Evolutionary conservation across 2,888 invertebrate species (phyloP), one percentile per base, ranked within the genome.

Genomic region (Autographa pulchrina): DNA sequence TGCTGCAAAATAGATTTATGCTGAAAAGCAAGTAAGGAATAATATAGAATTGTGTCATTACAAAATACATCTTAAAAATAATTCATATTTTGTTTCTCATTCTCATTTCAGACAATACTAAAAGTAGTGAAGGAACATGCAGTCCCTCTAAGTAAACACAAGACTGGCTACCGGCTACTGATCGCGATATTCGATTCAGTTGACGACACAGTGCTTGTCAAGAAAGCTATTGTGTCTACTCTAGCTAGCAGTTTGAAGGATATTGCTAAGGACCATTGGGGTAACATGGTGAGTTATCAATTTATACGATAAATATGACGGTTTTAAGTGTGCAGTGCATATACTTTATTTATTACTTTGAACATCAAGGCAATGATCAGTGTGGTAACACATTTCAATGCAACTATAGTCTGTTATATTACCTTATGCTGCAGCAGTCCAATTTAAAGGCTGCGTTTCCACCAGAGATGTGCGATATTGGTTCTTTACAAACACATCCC

Each of bases 181-280:
- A 95, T 99, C 76, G 97, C 98, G 0, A 96, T 99, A 77, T 97
- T 99, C 80, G 99, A 99, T 90, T 96, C 97, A 0, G 97, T 99
- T 1, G 99, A 99, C 90, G 99, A 99, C 89, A 99, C 99, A 0
- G 98, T 98, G 68, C 96, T 99, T 0, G 96, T 99, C 25, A 98
- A 98, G 86, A 99, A 99, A 92, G 97, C 97, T 0, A 96, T 98
- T 58, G 94, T 98, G 14, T 95, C 97, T 77, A 97, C 98, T 75
- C 93, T 99, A 75, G 92, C 97, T 43, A 96, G 94, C 43, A 96
- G 97, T 73, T 88, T 98, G 25, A 96, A 96, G 77, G 97, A 97
- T 6, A 95, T 99, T 41, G 97, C 97, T 0, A 94, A 96, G 54
- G 97, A 97, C 88, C 98, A 98, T 89, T 97, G 98, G 96, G 99